A percentile compares a stretch with the other conserved stretches of the same genome.
Evolutionary conservation across 2,113 vertebrate species (phyloP).

Genomic region (Panurus biarmicus): DNA sequence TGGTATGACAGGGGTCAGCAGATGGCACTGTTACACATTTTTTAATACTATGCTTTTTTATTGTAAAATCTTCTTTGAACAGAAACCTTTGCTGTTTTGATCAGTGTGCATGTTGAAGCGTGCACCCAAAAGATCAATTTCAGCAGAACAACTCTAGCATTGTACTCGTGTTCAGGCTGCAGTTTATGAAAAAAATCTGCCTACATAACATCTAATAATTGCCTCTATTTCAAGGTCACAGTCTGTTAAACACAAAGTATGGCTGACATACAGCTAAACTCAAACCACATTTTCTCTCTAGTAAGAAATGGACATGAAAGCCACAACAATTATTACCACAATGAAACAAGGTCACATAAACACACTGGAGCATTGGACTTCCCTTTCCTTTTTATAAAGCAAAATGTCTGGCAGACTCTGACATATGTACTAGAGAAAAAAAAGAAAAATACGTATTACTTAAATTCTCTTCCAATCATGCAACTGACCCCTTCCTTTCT

Average conservation of each 20-base stretch:
- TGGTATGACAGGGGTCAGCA: slow-evolving; percentile 18
- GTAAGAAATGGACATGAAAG: background rate
- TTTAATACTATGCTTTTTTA: background rate
- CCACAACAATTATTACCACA: background rate
- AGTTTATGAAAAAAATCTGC: background rate
- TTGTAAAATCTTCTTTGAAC: background rate
- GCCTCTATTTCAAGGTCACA: background rate
- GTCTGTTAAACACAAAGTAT: background rate
- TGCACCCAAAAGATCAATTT: background rate
- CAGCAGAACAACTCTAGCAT: background rate
- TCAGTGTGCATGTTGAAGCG: background rate
- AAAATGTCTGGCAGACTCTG: background rate
- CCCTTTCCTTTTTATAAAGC: background rate
- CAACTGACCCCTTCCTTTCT: background rate
- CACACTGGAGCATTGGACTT: background rate
- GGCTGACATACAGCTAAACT: background rate
- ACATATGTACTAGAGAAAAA: background rate
- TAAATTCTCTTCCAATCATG: background rate
- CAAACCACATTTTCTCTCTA: background rate
- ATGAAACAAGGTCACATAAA: background rate
- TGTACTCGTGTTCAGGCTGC: background rate
- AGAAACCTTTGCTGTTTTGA: background rate
- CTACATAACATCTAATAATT: background rate
- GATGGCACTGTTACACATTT: slow-evolving; percentile 48
- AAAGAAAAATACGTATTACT: background rate